Percentiles rank a stretch among this genome's conserved stretches.
Conservation (phyloP, 35 echinoderm and acorn worm species). For the Heliocidaris erythrogramma region DNA sequence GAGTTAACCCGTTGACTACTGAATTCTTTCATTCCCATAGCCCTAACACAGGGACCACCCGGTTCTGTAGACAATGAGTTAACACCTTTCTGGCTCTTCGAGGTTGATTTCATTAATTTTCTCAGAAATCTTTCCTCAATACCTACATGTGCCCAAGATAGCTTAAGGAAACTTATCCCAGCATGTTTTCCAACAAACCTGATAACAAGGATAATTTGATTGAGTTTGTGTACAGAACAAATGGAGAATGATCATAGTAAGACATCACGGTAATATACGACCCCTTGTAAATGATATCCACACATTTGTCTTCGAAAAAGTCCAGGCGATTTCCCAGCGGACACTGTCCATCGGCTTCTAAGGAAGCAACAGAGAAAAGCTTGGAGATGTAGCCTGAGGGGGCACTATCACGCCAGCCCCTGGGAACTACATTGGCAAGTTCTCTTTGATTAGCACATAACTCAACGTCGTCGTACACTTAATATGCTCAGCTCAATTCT, state of each 20-base stretch:
- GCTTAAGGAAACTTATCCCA: too few relatives aligned
- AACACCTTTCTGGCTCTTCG: too few relatives aligned
- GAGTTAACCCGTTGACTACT: too few relatives aligned
- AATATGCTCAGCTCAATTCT: neutral
- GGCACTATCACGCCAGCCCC: neutral
- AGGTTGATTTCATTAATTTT: too few relatives aligned
- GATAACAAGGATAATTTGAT: neutral
- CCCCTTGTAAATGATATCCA: neutral
- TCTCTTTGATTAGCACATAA: neutral
- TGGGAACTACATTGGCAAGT: neutral
- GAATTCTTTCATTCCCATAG: too few relatives aligned
- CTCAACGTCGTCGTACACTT: neutral
- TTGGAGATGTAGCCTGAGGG: neutral
- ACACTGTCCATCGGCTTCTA: neutral
- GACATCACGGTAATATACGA: neutral
- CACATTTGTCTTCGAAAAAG: neutral
- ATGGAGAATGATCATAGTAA: neutral
- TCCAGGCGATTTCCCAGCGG: neutral
- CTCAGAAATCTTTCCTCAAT: too few relatives aligned
- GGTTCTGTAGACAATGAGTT: too few relatives aligned
- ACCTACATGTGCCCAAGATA: too few relatives aligned
- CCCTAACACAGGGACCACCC: too few relatives aligned
- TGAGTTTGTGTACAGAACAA: neutral
- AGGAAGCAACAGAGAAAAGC: constrained; percentile 7
- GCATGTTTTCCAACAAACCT: neutral